Conservation (phyloP, 2,797 vertebrate species). For the Leucoraja ocellata region DNA sequence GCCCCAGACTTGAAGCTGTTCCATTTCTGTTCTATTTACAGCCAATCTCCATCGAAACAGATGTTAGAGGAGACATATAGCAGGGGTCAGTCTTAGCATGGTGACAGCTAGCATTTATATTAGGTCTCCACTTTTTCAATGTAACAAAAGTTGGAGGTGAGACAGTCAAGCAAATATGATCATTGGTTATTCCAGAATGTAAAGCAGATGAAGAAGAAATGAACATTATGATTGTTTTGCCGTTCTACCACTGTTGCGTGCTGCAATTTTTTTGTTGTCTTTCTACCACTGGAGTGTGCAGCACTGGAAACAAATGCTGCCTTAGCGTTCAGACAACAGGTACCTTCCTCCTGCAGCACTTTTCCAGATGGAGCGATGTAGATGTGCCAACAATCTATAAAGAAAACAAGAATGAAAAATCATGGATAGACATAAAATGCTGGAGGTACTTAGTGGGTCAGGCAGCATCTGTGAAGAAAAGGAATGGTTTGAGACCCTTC, state of each 20-base stretch:
- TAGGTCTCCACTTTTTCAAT: not conserved
- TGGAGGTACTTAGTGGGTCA: too few species aligned
- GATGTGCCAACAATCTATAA: not conserved
- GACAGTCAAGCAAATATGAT: not conserved
- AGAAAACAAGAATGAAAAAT: not conserved
- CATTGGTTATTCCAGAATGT: not conserved
- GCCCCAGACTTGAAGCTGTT: not conserved
- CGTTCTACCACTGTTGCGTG: not conserved
- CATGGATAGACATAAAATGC: not conserved
- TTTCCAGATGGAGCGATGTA: not conserved
- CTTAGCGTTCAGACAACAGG: too few species aligned
- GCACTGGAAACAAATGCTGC: not conserved
- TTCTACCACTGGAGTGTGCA: not conserved
- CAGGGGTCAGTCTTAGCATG: not conserved
- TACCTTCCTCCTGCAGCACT: too few species aligned
- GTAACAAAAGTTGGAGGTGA: not conserved
- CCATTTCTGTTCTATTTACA: not conserved
- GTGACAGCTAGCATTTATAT: not conserved
- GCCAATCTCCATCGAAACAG: not conserved
- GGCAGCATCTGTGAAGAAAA: too few species aligned
- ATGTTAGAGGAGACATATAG: not conserved
- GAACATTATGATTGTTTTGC: not conserved
- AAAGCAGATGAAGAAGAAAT: not conserved
- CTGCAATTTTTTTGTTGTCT: not conserved
- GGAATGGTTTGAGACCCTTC: too few species aligned